These are phyloP conservation scores for Xyrichtys novacula DNA, from an alignment of 2,797 vertebrate genomes.

Conservation along the genomic window DNA sequence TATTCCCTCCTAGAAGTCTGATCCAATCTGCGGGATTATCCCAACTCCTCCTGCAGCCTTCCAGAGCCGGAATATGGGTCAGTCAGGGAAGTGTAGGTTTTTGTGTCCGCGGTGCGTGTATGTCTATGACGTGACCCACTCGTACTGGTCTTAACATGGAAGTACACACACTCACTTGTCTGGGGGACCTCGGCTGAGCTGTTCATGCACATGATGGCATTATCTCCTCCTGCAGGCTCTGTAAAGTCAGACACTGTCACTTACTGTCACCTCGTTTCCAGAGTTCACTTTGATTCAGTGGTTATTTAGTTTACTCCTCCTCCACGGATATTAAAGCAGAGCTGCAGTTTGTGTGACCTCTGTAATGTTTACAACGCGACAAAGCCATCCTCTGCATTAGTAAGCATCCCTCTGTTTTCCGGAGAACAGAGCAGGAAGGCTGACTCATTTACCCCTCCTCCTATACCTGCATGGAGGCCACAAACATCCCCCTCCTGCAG, in stretches of 20 bases:
- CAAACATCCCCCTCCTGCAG: neutral
- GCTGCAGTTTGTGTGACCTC: constrained; percentile 4
- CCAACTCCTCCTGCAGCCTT: constrained; percentile 32
- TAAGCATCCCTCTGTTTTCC: neutral
- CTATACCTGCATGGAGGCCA: constrained; percentile 9
- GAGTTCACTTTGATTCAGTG: constrained; percentile 4
- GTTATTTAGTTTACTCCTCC: constrained; percentile 4
- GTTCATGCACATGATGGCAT: constrained; percentile 75
- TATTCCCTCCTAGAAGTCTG: constrained; percentile 23
- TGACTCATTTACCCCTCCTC: constrained; percentile 17
- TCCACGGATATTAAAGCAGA: neutral
- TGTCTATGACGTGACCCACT: constrained; percentile 43
- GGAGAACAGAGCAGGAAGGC: constrained; percentile 33
- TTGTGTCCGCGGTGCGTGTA: constrained; percentile 17
- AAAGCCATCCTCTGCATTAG: constrained; percentile 29
- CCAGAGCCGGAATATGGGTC: constrained; percentile 68
- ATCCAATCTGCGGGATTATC: constrained; percentile 60
- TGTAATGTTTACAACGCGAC: constrained; percentile 7
- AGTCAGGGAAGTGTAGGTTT: constrained; percentile 41
- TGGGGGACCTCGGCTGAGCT: constrained; percentile 39
- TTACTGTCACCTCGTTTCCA: constrained; percentile 20
- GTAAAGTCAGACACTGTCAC: constrained; percentile 34
- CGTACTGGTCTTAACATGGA: constrained; percentile 1
- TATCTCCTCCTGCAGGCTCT: constrained; percentile 45
- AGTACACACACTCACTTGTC: constrained; percentile 25